Percentiles rank a stretch among this genome's conserved stretches.
Conservation (phyloP, 2,113 vertebrate species). For the Puffinus mauretanicus region DNA sequence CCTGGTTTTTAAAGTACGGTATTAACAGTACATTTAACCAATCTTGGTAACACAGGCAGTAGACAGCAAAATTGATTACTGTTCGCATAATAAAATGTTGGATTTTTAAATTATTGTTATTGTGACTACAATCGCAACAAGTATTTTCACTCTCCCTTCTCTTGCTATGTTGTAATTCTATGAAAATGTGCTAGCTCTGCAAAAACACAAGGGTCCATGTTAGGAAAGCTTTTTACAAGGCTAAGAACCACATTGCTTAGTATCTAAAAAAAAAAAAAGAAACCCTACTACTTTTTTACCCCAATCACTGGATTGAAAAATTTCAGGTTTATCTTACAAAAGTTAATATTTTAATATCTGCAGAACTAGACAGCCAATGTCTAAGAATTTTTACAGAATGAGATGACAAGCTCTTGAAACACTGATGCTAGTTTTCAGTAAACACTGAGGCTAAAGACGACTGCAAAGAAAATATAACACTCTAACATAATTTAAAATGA, state of each 20-base stretch:
- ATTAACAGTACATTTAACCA: constrained; percentile 20
- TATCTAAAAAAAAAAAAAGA: neutral
- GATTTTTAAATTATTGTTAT: neutral
- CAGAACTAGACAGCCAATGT: neutral
- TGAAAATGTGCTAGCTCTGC: constrained; percentile 12
- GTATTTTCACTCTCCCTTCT: neutral
- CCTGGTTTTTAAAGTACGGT: neutral
- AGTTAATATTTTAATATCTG: neutral
- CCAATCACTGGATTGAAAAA: neutral
- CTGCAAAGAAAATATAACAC: neutral
- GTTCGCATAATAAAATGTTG: neutral
- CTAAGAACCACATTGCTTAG: neutral
- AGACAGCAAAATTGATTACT: neutral
- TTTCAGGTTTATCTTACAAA: neutral
- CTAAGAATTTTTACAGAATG: neutral
- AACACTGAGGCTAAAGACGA: neutral
- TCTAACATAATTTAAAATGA: neutral
- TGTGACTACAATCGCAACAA: neutral
- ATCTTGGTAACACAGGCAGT: neutral
- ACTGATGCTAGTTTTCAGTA: neutral
- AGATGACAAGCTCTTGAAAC: constrained; percentile 20
- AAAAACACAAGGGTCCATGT: constrained; percentile 1
- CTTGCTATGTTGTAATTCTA: neutral
- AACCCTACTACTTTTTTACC: neutral
- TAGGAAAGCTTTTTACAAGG: constrained; percentile 19